Evolutionary conservation across 2,797 vertebrate genomes (phyloP), one percentile per base, ranked within the genome.

Genomic region (Gadopsis marmoratus): DNA sequence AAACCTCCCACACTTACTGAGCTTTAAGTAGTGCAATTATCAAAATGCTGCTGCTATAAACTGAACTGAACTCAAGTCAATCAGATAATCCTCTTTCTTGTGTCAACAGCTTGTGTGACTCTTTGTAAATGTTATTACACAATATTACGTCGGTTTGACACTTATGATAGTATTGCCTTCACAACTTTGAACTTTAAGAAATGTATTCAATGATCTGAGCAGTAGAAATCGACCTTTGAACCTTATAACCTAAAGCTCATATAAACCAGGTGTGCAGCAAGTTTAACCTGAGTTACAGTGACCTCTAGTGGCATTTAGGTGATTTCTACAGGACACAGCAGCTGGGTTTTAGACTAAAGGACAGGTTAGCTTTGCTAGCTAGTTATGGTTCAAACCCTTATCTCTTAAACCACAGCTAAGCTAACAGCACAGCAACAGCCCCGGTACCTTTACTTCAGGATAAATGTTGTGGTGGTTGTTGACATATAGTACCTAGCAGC

Each of bases 371-470:
- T 26, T 26, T 26, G 26, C 5, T 41, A 0, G 0, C 4, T 41
- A 0, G 0, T 5, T 16, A 0, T 31, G 7, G 1, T 35, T 48
- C 6, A 41, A 63, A 39, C 13, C 0, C 1, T 23, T 13, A 63
- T 23, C 17, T 0, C 1, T 19, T n/a, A 55, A 39, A 61, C 12
- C 29, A 21, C 7, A 62, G 23, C 12, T 13, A 14, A 31, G 7
- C 3, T n/a, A 7, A 29, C 3, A 2, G 0, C 1, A 7, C 3
- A 68, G 29, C 4, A 43, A 14, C 12, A 63, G 33, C 4, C 2
- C 0, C 13, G 17, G 3, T 62, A 7, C 16, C 33, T 78, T 53
- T 2, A 39, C 23, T n/a, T 17, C 1, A 23, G 29, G 17, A 68
- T 10, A 7, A 23, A 61, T 37, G 11, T 5, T 58, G 7, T 26